Conservation (phyloP, 2,888 invertebrate species). For the Athalia cordata region DNA sequence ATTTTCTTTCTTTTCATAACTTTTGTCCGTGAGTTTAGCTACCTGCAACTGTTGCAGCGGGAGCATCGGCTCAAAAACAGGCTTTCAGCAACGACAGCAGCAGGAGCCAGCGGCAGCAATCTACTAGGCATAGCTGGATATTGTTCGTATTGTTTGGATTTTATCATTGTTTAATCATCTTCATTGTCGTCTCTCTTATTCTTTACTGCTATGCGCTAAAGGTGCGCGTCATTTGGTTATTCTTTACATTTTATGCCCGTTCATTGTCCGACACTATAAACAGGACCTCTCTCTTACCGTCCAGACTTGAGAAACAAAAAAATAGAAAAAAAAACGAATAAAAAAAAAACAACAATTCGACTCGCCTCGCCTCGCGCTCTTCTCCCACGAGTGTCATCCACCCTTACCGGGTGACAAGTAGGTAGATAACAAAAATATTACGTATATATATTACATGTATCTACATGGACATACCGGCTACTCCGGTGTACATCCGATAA, state of each 20-base stretch:
- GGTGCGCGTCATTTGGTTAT: slow-evolving; percentile 48
- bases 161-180: slow-evolving; percentile 55
- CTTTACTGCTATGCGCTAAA: slow-evolving; percentile 44
- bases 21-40: too few relatives aligned
- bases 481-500: background rate
- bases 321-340: too few relatives aligned
- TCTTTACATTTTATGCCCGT: slow-evolving; percentile 50
- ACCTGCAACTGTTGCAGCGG: too few relatives aligned
- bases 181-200: slow-evolving; percentile 50
- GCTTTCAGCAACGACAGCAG: background rate
- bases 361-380: too few relatives aligned
- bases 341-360: too few relatives aligned
- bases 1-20: too few relatives aligned
- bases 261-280: slow-evolving; percentile 50
- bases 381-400: slow-evolving; percentile 45
- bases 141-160: slow-evolving; percentile 29
- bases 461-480: background rate
- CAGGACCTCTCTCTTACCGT: slow-evolving; percentile 1
- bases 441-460: slow-evolving; percentile 3
- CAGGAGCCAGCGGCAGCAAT: background rate
- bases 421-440: slow-evolving; percentile 28
- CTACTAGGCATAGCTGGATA: background rate
- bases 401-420: slow-evolving; percentile 45
- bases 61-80: too few relatives aligned
- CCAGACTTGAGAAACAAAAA: too few relatives aligned